Evolutionary conservation across 2,888 invertebrate genomes (phyloP).

Genomic region (Nebria salina): DNA sequence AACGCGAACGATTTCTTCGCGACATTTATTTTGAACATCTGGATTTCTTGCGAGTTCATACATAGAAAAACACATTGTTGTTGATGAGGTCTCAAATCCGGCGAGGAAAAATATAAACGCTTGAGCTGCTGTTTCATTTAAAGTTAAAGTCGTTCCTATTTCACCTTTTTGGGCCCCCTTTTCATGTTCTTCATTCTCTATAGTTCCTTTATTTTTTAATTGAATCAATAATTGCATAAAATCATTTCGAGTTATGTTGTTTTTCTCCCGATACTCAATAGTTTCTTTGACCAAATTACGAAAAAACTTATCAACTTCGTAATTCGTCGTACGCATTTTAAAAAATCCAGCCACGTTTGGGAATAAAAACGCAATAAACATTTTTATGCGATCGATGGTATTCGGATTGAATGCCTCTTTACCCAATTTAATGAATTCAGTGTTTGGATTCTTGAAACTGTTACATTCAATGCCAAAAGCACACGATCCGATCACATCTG

Average conservation of each 20-base stretch:
- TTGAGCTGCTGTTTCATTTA: conserved; percentile 57
- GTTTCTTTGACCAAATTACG: conserved; percentile 58
- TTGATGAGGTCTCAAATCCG: conserved; percentile 64
- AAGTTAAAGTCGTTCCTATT: conserved; percentile 44
- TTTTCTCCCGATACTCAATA: conserved; percentile 58
- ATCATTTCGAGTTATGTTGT: conserved; percentile 61
- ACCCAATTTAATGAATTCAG: conserved; percentile 27
- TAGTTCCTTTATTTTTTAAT: conserved; percentile 56
- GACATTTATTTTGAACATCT: conserved; percentile 61
- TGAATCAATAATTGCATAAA: conserved; percentile 64
- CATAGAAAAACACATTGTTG: conserved; percentile 58
- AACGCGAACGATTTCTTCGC: conserved; percentile 58
- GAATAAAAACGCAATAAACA: conserved; percentile 23
- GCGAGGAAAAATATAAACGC: conserved; percentile 63
- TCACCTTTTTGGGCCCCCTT: conserved; percentile 16
- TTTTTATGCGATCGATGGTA: conserved; percentile 25
- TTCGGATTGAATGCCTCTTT: conserved; percentile 19
- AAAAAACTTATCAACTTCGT: conserved; percentile 34
- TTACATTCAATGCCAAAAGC: conserved; percentile 44
- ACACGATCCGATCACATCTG: conserved; percentile 40
- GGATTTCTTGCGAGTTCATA: conserved; percentile 60
- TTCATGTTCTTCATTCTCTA: conserved; percentile 47
- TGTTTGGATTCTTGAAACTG: conserved; percentile 36
- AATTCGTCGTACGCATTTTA: conserved; percentile 28
- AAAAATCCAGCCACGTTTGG: conserved; percentile 35